Evolutionary conservation across 2,797 vertebrate species (phyloP).

Genomic region (Periparus ater): DNA sequence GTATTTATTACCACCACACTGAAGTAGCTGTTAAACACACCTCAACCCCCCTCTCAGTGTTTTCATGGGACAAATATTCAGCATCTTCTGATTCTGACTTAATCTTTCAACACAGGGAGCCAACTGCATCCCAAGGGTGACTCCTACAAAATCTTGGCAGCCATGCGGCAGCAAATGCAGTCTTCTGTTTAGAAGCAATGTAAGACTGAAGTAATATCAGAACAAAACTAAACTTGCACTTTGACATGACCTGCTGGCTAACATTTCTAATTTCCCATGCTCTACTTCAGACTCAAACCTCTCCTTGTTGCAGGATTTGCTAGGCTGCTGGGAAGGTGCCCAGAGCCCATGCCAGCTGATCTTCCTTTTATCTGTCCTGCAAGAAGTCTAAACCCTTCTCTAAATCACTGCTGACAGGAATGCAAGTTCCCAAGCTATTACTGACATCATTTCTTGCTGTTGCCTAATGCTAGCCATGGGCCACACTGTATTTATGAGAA

Average conservation of each 20-base stretch:
- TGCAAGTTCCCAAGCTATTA: conserved; percentile 11
- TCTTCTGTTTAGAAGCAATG: neutral
- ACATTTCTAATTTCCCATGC: neutral
- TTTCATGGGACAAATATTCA: neutral
- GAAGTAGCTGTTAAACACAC: neutral
- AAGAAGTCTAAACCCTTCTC: neutral
- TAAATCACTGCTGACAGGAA: conserved; percentile 20
- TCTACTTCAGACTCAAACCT: neutral
- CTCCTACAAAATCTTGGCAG: neutral
- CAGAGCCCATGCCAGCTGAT: neutral
- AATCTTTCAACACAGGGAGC: neutral
- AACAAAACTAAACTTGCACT: neutral
- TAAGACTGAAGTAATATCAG: neutral
- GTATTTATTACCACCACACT: neutral
- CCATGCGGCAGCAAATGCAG: neutral
- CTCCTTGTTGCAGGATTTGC: neutral
- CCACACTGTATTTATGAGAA: neutral
- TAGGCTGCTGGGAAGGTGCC: neutral
- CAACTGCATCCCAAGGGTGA: neutral
- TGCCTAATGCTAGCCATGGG: neutral
- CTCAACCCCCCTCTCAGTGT: neutral
- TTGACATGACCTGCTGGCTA: neutral
- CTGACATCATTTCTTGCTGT: neutral
- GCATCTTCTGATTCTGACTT: neutral
- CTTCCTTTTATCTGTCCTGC: neutral